Evolutionary conservation across 2,797 vertebrate genomes (phyloP), one percentile per base, ranked within the genome.

Genomic region (Avahi laniger): DNA sequence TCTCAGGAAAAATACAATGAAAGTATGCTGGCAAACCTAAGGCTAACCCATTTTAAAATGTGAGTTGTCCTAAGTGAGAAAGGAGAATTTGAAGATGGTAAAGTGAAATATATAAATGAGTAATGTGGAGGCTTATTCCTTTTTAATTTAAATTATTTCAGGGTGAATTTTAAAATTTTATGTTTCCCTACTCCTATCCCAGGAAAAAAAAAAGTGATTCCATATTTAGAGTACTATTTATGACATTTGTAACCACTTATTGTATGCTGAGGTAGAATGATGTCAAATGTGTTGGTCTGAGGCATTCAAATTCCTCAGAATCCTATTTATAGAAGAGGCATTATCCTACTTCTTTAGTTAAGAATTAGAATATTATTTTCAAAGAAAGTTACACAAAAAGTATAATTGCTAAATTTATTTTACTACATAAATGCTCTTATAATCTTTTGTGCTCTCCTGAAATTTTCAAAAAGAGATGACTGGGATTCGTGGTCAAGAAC

Each of bases 251-350:
- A 70, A 67, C 20, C n/a, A 73, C 10, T 72, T 61, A 65, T 67
- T 57, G 11, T 75, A 24, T 80, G 22, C 17, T 17, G 17, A 72
- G 26, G 48, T 41, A 76, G 33, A 89, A 79, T 63, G 22, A 59
- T 79, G 13, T 28, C 48, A 79, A 63, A 81, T 81, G 24, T 75
- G 10, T 43, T 95, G 33, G 69, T 82, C 13, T 78, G 61, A 89
- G 43, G 54, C 33, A 69, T 61, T 85, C 43, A 91, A 95, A 82
- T 72, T 85, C 43, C 43, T 96, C 61, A 52, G 69, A 96, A 91
- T 91, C 69, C 14, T 57, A 73, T 83, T 93, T 94, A 89, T 18
- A 70, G 75, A 91, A 59, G 24, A 93, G 52, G 33, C 13, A 57
- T 43, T 43, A 72, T 6, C 20, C n/a, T 4, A 48, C 4, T 72